A percentile compares a stretch with the other conserved stretches of the same genome.
Conservation (phyloP, 2,797 vertebrate genomes). For the Cynopterus sphinx region DNA sequence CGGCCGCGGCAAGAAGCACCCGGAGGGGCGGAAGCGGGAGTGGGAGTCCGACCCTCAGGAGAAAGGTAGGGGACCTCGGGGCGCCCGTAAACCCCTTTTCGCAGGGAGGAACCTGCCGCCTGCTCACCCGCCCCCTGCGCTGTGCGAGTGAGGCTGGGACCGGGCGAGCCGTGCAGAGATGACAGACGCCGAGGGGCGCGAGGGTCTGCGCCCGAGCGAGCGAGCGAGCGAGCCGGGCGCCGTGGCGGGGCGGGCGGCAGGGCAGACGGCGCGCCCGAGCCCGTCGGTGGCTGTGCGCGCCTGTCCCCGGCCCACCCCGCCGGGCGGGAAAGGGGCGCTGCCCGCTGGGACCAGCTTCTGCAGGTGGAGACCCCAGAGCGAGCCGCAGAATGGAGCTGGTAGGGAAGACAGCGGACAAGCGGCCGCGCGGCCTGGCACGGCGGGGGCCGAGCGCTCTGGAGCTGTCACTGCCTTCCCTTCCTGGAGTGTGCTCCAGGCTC, state of each 20-base stretch:
- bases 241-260: not conserved
- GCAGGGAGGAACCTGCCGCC: conserved; percentile 70
- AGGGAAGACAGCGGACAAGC: not conserved
- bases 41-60: conserved; percentile 82
- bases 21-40: conserved; percentile 85
- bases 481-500: not conserved
- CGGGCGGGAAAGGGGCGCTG: not conserved
- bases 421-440: not conserved
- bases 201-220: not conserved
- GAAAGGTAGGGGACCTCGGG: conserved; percentile 85
- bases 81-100: conserved; percentile 47
- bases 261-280: not conserved
- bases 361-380: not conserved
- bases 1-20: conserved; percentile 86
- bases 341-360: not conserved
- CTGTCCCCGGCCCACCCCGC: not conserved
- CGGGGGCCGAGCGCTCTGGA: not conserved
- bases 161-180: not conserved
- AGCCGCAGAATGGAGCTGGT: not conserved
- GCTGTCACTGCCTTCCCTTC: conserved; percentile 64
- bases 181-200: conserved; percentile 38
- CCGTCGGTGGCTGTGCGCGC: not conserved
- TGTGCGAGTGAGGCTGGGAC: conserved; percentile 25
- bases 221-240: not conserved
- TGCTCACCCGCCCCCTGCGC: conserved; percentile 6